Percentiles rank a stretch among this genome's conserved stretches.
Conservation (phyloP, 2,113 vertebrate species). For the Mesitornis unicolor region DNA sequence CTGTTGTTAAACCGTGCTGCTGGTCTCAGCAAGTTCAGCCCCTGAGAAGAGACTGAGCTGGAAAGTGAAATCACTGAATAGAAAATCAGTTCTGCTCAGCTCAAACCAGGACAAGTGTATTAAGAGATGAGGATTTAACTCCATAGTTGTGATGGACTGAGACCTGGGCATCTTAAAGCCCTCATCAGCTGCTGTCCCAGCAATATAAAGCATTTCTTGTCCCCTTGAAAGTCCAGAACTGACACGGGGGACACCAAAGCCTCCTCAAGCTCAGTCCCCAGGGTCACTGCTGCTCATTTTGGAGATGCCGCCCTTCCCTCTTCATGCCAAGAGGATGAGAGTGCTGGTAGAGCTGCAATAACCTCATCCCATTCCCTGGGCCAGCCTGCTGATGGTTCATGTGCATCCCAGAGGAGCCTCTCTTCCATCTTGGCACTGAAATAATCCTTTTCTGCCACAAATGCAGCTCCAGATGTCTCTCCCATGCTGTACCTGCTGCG, state of each 20-base stretch:
- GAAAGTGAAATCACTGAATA: no score
- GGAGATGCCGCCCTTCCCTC: not conserved
- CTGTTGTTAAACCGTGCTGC: no score
- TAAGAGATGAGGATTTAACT: not conserved
- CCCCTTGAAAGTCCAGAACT: not conserved
- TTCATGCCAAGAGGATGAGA: fast-evolving
- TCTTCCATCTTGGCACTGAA: fast-evolving
- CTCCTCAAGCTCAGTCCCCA: not conserved
- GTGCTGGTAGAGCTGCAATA: not conserved
- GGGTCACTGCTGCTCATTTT: fast-evolving
- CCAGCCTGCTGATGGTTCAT: not conserved
- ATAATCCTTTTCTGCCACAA: not conserved
- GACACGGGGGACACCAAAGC: fast-evolving
- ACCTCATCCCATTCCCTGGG: not conserved
- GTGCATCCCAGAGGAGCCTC: not conserved
- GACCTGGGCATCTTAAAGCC: not conserved
- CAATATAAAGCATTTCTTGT: not conserved
- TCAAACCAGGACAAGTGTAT: no score
- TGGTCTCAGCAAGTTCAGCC: no score
- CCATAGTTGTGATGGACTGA: not conserved
- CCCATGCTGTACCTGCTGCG: fast-evolving
- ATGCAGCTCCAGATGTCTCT: fast-evolving
- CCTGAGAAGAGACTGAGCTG: no score
- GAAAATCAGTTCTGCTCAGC: no score
- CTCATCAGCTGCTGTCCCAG: not conserved